These are phyloP conservation scores for Sciurus vulgaris DNA, from an alignment of 2,797 vertebrate species.

Conservation along the genomic window DNA sequence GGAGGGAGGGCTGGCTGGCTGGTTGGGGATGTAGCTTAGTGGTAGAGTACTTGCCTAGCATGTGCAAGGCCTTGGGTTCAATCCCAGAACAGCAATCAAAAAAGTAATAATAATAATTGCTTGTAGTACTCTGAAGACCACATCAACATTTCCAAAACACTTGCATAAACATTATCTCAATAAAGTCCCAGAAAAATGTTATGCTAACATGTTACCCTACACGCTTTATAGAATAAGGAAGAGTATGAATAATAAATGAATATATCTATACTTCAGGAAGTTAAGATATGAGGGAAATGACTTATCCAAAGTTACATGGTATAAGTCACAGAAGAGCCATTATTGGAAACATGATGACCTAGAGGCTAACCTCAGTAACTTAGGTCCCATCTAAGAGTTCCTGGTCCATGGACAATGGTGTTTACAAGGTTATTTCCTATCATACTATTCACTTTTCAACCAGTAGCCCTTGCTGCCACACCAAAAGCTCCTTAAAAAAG, in stretches of 20 bases:
- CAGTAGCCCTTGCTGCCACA: not conserved
- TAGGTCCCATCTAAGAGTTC: not conserved
- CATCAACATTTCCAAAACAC: conserved; percentile 56
- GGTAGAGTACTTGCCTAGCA: no score
- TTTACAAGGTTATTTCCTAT: conserved; percentile 20
- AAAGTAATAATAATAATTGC: not conserved
- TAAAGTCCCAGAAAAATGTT: not conserved
- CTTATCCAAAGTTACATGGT: not conserved
- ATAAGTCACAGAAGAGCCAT: not conserved
- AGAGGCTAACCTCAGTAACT: not conserved
- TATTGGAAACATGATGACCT: not conserved
- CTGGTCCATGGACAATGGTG: not conserved
- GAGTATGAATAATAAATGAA: conserved; percentile 31
- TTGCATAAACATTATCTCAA: conserved; percentile 21
- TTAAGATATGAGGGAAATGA: not conserved
- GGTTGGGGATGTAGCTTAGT: no score
- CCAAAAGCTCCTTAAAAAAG: conserved; percentile 16
- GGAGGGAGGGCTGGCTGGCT: no score
- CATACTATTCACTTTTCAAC: not conserved
- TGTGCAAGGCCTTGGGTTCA: no score
- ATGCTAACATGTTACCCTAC: not conserved
- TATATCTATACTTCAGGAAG: not conserved
- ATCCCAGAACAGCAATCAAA: no score
- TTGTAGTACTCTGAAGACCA: conserved; percentile 23
- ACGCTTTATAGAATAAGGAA: not conserved